Conservation (phyloP, 2,797 vertebrate genomes). For the Amazona finschi region DNA sequence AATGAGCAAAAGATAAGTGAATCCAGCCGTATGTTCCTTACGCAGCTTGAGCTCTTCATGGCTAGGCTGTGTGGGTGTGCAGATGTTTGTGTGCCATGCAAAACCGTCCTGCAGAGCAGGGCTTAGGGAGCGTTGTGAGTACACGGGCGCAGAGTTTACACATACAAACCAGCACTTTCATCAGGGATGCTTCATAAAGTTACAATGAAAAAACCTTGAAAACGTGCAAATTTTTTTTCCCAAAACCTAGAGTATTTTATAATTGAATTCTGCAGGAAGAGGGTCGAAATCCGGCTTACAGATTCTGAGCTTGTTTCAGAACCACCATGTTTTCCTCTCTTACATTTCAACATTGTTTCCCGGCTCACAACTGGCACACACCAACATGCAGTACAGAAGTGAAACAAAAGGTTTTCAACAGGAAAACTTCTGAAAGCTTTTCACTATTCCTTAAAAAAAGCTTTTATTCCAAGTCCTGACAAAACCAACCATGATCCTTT, state of each 20-base stretch:
- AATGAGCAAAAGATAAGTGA: not conserved
- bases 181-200: not conserved
- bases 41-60: not conserved
- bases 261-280: not conserved
- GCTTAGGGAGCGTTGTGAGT: rapidly evolving
- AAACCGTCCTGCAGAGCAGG: not conserved
- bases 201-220: not conserved
- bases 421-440: not conserved
- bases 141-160: rapidly evolving
- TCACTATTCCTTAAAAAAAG: not conserved
- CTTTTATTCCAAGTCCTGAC: not conserved
- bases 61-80: not conserved
- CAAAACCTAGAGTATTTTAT: not conserved
- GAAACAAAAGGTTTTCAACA: not conserved
- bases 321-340: not conserved
- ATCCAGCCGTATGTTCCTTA: not conserved
- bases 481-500: not conserved
- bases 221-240: rapidly evolving
- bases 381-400: not conserved
- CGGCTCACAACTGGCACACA: not conserved
- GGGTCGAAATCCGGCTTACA: not conserved
- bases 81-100: not conserved
- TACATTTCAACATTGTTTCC: not conserved
- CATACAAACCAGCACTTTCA: not conserved
- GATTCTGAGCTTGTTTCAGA: not conserved